Conservation (phyloP, 2,113 vertebrate genomes). For the Mormoops blainvillei region DNA sequence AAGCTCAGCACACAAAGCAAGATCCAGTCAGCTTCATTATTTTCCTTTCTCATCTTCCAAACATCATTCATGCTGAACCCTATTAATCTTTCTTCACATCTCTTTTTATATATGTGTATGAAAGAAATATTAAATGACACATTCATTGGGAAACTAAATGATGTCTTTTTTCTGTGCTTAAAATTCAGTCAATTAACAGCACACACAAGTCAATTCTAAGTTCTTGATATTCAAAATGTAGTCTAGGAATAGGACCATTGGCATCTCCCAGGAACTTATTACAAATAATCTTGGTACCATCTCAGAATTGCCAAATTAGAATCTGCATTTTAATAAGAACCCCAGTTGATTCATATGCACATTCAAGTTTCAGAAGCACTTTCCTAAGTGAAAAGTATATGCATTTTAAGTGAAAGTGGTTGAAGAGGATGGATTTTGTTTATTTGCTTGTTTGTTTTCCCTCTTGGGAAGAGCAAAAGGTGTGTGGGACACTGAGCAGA, state of each 20-base stretch:
- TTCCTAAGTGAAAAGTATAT: background rate
- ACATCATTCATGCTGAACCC: background rate
- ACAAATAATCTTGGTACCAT: background rate
- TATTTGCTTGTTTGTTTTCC: background rate
- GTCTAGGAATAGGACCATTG: background rate
- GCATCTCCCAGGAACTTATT: background rate
- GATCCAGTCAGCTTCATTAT: background rate
- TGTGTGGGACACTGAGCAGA: background rate
- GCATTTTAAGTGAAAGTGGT: background rate
- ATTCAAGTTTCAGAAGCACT: background rate
- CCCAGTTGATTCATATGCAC: background rate
- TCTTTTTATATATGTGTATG: background rate
- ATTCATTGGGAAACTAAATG: background rate
- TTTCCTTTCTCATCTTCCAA: background rate
- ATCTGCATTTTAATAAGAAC: constrained; percentile 16
- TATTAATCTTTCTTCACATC: background rate
- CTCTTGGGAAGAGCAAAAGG: background rate
- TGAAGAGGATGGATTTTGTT: background rate
- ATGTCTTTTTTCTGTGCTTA: background rate
- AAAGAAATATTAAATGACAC: background rate
- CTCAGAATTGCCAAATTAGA: background rate
- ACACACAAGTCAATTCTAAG: background rate
- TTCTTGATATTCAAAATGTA: background rate
- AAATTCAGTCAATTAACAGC: background rate
- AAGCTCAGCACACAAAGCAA: background rate